Evolutionary conservation across 2,797 vertebrate species (phyloP), one percentile per base, ranked within the genome.

Genomic region (Cynopterus sphinx): DNA sequence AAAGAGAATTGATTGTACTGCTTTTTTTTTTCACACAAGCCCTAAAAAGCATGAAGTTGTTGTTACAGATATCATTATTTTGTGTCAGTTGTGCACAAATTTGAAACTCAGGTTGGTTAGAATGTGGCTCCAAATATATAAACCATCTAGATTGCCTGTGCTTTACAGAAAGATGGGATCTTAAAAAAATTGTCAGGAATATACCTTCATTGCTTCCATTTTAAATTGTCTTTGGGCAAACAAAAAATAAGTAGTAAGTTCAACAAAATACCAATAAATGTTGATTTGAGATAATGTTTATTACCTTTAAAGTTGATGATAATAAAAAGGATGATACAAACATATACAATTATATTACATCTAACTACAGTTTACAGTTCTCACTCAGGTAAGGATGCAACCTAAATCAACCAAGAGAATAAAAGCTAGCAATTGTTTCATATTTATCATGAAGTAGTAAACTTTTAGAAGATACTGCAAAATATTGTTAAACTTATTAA

Each of bases 1-100:
- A 94, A 96, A 96, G 33, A 74, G 9, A 46, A 95, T 83, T 90
- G 73, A 97, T 88, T 36, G 6, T 71, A 28, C 75, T 49, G 49
- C 49, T 5, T 49, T 90, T 49, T 92, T 88, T 88, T 68, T 61
- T 75, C 39, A 26, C 74, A 59, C 31, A 95, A 84, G 26, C 16
- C n/a, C 13, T 90, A 91, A 82, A 95, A 95, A 95, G 90, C 85
- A 94, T 91, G 77, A 95, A 93, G 74, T 28, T 86, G 51, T 65
- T 81, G 31, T 83, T 75, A 82, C 57, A 59, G 68, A 57, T 81
- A 88, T 87, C 84, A 75, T 95, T 94, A 87, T 90, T 93, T 83
- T 57, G 33, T 63, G 68, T 92, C 81, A 91, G 46, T 61, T 94
- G 77, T 86, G 79, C 55, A 95, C 68, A 83, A 31, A 78, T 87